These are phyloP conservation scores for Apogon hyalosoma DNA, from an alignment of 2,797 vertebrate genomes.

Conservation along the genomic window DNA sequence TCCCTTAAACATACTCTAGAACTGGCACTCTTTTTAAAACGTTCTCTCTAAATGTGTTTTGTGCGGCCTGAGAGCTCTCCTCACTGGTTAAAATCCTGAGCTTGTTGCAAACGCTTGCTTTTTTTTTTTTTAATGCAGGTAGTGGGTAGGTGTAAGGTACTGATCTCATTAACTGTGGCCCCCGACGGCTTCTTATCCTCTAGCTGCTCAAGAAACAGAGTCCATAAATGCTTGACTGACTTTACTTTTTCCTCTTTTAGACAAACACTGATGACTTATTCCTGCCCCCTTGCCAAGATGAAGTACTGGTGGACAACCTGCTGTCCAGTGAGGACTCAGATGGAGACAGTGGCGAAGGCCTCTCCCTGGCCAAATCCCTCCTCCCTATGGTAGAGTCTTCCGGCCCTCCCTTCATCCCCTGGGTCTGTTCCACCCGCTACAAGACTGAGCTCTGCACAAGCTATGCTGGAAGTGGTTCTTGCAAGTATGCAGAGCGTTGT, in stretches of 20 bases:
- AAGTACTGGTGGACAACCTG: constrained; percentile 68
- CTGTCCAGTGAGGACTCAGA: constrained; percentile 60
- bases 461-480: constrained; percentile 77
- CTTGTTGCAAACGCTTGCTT: no score
- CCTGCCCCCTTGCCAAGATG: constrained; percentile 71
- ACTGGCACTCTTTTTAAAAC: no score
- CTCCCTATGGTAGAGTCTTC: constrained; percentile 76
- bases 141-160: no score
- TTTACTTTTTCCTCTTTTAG: constrained; percentile 40
- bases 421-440: constrained; percentile 86
- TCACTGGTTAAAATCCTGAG: no score
- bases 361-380: constrained; percentile 79
- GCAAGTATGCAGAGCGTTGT: constrained; percentile 84
- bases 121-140: no score
- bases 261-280: constrained; percentile 73
- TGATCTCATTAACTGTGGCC: no score
- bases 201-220: no score
- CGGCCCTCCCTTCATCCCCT: constrained; percentile 55
- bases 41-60: no score
- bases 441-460: constrained; percentile 87
- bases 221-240: no score
- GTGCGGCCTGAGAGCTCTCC: no score
- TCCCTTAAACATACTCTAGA: no score
- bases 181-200: no score
- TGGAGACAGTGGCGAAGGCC: neutral